Conservation (phyloP, 2,888 invertebrate genomes). For the Drosophila fulvimacula region DNA sequence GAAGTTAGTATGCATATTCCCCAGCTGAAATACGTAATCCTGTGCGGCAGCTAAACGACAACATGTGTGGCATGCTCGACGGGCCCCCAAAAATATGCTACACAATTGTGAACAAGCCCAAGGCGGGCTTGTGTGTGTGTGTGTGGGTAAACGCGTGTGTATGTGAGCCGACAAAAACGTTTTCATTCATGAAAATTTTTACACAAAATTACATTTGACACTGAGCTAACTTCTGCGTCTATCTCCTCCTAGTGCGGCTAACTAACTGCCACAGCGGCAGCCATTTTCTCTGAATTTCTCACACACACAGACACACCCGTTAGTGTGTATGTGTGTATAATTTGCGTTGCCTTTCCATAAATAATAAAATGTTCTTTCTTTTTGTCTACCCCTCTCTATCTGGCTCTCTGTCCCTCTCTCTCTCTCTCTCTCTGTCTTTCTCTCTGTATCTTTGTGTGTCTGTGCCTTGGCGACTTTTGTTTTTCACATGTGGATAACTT, state of each 20-base stretch:
- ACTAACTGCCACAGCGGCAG: constrained; percentile 50
- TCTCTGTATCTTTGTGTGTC: not conserved
- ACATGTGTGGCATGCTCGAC: constrained; percentile 62
- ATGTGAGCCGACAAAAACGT: constrained; percentile 47
- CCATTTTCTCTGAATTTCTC: constrained; percentile 66
- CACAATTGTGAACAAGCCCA: constrained; percentile 59
- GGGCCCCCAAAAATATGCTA: constrained; percentile 67
- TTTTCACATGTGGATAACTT: constrained; percentile 50
- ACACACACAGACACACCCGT: constrained; percentile 11
- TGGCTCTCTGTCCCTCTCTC: not conserved
- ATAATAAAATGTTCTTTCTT: constrained; percentile 60
- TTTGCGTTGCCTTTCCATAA: constrained; percentile 71
- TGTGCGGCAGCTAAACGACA: constrained; percentile 38
- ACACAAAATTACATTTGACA: constrained; percentile 66
- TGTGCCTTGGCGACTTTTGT: constrained; percentile 50
- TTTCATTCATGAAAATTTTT: constrained; percentile 74
- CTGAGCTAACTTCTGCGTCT: constrained; percentile 12
- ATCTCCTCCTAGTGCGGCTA: constrained; percentile 24
- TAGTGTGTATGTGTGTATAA: constrained; percentile 48
- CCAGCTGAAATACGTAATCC: constrained; percentile 29
- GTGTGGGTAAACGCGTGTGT: constrained; percentile 1
- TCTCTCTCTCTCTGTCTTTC: constrained; percentile 4
- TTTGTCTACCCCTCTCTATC: not conserved
- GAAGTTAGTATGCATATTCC: constrained; percentile 40
- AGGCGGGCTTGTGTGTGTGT: constrained; percentile 2